Base-by-base conservation (phyloP, 1,140 invertebrate species). In the Sarcophaga bullata region DNA sequence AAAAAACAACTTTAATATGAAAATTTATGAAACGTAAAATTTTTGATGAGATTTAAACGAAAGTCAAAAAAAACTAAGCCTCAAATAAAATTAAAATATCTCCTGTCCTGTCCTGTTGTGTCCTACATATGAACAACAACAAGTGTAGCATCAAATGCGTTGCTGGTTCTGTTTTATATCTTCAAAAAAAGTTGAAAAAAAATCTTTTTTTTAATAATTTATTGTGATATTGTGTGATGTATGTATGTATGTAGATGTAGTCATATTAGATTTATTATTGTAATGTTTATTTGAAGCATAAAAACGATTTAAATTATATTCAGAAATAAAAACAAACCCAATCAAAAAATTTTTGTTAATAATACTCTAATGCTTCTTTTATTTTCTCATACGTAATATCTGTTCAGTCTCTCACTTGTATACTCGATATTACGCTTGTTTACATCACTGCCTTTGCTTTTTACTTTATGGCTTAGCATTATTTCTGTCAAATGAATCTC, bases 271-370 rank as follows among this genome's bases (percentile, higher is more conserved):
- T 78, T 78, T 52, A 78, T 78, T 78, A 78, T 78, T 78, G 75
- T 78, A 50, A 50, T 78, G n/a, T 78, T 78, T 78, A 78, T 78
- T n/a, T 11, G 15, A 10, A 50, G 11, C 75, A 52, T 78, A 78
- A 78, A 78, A 78, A 50, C 50, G 50, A 78, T 78, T 78, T 78
- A 78, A 78, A 78, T 78, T 78, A 78, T 78, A 48, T 48, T 11
- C 17, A 78, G n/a, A 78, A 78, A 78, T 50, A 78, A 78, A 78
- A 78, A 25, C 25, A n/a, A 76, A 76, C 49, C 1, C 1, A 37
- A 37, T 2, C 1, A 37, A 37, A 37, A 37, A 37, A 37, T 37
- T 37, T 37, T 76, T 75, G 73, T 75, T 49, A 76, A 76, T 76
- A 76, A n/a, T 49, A 17, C 25, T 37, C 25, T 52, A 78, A 78